Percentiles rank a stretch among this genome's conserved stretches.
phyloP scores from a whole-genome alignment of 2,113 vertebrate species.

The Rattus norvegicus region DNA sequence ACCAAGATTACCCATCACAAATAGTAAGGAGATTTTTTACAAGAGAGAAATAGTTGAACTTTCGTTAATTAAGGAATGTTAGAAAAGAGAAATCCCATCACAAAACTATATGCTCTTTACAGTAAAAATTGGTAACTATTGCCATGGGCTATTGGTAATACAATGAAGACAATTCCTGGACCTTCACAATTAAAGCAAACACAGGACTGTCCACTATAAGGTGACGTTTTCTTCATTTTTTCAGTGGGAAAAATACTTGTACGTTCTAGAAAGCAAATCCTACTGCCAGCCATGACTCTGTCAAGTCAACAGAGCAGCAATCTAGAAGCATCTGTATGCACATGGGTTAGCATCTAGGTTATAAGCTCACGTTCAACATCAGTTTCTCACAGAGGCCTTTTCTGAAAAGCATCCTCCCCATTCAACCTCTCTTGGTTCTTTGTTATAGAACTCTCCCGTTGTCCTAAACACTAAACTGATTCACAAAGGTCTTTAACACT shows the following conservation, averaged over 20 bases:
- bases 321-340: not conserved
- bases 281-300: not conserved
- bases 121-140: not conserved
- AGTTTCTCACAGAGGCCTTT: not conserved
- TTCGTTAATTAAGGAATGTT: not conserved
- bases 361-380: not conserved
- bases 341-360: not conserved
- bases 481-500: not conserved
- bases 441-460: not conserved
- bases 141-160: not conserved
- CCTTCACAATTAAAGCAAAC: not conserved
- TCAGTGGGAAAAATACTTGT: too few relatives aligned
- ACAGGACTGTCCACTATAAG: not conserved
- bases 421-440: not conserved
- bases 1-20: not conserved
- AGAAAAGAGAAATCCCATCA: not conserved
- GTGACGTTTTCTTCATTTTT: slow-evolving; percentile 16
- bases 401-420: not conserved
- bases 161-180: slow-evolving; percentile 23
- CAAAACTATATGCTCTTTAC: not conserved
- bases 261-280: not conserved
- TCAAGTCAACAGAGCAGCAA: not conserved
- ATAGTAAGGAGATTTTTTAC: not conserved
- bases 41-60: slow-evolving; percentile 20
- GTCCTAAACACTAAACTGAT: not conserved